Evolutionary conservation across 2,113 vertebrate species (phyloP).

Genomic region (Tachysurus fulvidraco): DNA sequence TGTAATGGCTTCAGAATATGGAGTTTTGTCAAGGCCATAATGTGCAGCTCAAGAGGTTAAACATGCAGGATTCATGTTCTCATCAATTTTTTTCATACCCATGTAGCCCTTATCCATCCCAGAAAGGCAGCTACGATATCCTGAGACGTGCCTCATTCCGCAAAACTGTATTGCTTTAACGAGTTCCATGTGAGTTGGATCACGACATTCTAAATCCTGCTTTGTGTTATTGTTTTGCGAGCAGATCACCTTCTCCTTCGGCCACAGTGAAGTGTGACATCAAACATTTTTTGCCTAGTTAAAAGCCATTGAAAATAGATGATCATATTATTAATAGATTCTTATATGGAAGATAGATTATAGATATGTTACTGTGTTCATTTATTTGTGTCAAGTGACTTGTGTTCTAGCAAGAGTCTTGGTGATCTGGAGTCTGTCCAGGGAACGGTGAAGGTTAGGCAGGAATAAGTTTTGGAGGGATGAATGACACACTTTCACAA

Average conservation of each 20-base stretch:
- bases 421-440: neutral
- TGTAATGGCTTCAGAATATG: neutral
- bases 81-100: neutral
- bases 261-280: too few species aligned
- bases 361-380: too few species aligned
- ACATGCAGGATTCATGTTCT: neutral
- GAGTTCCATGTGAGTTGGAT: conserved; percentile 9
- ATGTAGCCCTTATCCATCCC: neutral
- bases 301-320: too few species aligned
- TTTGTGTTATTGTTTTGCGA: neutral
- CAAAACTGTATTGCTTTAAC: neutral
- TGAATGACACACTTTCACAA: neutral
- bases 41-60: neutral
- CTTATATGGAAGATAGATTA: too few species aligned
- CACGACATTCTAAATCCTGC: neutral
- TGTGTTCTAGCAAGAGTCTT: neutral
- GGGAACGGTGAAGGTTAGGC: neutral
- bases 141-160: neutral
- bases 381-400: neutral
- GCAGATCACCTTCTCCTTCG: neutral
- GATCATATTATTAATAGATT: too few species aligned
- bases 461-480: neutral
- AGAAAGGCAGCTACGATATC: conserved; percentile 1
- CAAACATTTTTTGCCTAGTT: too few species aligned
- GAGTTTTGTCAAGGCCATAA: neutral